phyloP scores from a whole-genome alignment of 2,888 invertebrate genomes.

The Psylliodes chrysocephalus region DNA sequence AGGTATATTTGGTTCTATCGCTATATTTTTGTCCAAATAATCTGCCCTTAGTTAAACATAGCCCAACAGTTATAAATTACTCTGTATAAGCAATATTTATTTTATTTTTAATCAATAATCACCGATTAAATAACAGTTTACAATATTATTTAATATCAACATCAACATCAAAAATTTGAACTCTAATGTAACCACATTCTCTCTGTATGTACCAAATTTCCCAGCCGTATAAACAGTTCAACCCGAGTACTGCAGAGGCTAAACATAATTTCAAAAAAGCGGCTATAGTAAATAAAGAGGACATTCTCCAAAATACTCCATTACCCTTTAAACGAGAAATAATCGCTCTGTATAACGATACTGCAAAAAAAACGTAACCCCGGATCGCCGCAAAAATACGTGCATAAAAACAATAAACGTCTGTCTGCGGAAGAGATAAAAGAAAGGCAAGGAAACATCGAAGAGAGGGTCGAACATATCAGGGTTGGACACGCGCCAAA shows the following conservation, averaged over 20 bases:
- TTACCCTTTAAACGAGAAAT: constrained; percentile 26
- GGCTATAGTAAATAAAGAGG: constrained; percentile 18
- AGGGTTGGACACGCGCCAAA: constrained; percentile 2
- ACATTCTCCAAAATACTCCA: constrained; percentile 21
- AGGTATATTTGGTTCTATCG: too few relatives aligned
- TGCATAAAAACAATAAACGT: constrained; percentile 34
- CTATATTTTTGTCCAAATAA: too few relatives aligned
- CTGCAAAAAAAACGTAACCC: constrained; percentile 27
- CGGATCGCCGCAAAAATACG: constrained; percentile 27
- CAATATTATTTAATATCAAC: too few relatives aligned
- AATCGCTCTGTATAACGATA: constrained; percentile 27
- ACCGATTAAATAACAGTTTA: too few relatives aligned
- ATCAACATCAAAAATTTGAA: too few relatives aligned
- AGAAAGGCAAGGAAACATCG: constrained; percentile 22
- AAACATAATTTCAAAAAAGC: constrained; percentile 8
- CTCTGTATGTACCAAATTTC: background rate
- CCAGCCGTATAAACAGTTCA: background rate
- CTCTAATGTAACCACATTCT: too few relatives aligned
- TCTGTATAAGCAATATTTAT: too few relatives aligned
- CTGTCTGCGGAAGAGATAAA: constrained; percentile 29
- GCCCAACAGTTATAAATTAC: too few relatives aligned
- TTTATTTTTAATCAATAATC: too few relatives aligned
- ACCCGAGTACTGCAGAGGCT: background rate
- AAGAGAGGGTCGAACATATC: constrained; percentile 18
- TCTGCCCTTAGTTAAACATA: too few relatives aligned